Base-by-base conservation (phyloP, 2,888 invertebrate species). In the Drosophila kanekoi region DNA sequence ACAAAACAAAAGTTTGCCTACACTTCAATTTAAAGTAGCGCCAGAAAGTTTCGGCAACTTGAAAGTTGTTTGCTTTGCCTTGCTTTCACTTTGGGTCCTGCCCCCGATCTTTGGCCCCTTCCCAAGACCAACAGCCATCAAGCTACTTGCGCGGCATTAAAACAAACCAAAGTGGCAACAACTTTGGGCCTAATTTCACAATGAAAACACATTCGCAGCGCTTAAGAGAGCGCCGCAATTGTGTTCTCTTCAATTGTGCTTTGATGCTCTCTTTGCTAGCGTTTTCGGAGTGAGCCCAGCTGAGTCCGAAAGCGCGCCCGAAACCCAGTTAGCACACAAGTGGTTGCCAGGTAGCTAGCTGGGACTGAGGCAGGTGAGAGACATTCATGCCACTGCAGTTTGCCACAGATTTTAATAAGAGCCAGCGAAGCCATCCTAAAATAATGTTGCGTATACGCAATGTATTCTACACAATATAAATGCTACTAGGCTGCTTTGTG, bases 261-360 rank as follows among this genome's bases (percentile, higher is more conserved):
- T 9, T 3, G 9, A 28, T 2, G 9, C 41, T 18, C 41, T 41
- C 41, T 41, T 41, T 10, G 41, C 16, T 11, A 1, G 28, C 2
- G 28, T 3, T 32, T 83, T 86, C 83, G 87, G 83, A 83, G 56
- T 85, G 43, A 51, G 72, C 72, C 67, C 72, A 67, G 72, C 64
- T 61, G 61, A 77, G 53, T 77, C 77, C 77, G 77, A 77, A 77
- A 54, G 33, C 41, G 45, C 28, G 49, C 32, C 33, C 37, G 20
- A 56, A 43, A 18, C 56, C 45, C 40, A 65, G 58, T 73, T 65
- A 53, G 65, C 86, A 76, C 79, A 84, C 83, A 84, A 84, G 83
- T 84, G 83, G 83, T 84, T 84, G 83, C 65, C 70, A 61, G 53
- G 64, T 33, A 38, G 35, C 18, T 45, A 41, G 52, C 53, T 18